Evolutionary conservation across 2,797 vertebrate species (phyloP).

Genomic region (Acropternis orthonyx): DNA sequence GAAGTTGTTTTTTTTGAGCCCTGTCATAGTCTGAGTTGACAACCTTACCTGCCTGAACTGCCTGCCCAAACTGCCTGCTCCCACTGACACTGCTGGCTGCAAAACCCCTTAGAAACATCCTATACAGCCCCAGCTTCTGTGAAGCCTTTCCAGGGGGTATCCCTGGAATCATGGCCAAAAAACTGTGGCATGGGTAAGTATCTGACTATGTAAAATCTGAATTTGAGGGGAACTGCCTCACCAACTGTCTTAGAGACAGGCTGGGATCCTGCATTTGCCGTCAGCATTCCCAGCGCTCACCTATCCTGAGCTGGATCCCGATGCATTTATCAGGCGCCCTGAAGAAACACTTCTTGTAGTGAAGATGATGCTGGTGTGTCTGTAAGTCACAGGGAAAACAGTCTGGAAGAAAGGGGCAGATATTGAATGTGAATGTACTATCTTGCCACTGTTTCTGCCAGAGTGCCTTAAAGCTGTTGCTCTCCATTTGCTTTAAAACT

Average conservation of each 20-base stretch:
- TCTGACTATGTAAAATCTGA: background rate
- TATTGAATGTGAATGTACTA: background rate
- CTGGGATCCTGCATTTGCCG: background rate
- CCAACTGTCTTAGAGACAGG: background rate
- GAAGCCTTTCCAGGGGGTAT: background rate
- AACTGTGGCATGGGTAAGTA: background rate
- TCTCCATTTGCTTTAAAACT: conserved; percentile 27
- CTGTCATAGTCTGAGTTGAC: background rate
- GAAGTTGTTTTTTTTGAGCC: background rate
- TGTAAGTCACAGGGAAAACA: background rate
- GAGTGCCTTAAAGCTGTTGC: background rate
- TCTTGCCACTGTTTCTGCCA: background rate
- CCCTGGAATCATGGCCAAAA: background rate
- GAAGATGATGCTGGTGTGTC: background rate
- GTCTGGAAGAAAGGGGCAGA: background rate
- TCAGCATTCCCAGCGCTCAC: background rate
- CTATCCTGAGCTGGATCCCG: background rate
- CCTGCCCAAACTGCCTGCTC: background rate
- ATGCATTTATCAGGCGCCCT: background rate
- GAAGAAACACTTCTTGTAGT: background rate
- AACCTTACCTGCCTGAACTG: too few species aligned
- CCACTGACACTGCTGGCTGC: background rate
- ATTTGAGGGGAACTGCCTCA: background rate
- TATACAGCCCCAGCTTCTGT: background rate
- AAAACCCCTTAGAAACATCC: background rate